Conservation (phyloP, 2,797 vertebrate genomes). For the Ara ararauna region DNA sequence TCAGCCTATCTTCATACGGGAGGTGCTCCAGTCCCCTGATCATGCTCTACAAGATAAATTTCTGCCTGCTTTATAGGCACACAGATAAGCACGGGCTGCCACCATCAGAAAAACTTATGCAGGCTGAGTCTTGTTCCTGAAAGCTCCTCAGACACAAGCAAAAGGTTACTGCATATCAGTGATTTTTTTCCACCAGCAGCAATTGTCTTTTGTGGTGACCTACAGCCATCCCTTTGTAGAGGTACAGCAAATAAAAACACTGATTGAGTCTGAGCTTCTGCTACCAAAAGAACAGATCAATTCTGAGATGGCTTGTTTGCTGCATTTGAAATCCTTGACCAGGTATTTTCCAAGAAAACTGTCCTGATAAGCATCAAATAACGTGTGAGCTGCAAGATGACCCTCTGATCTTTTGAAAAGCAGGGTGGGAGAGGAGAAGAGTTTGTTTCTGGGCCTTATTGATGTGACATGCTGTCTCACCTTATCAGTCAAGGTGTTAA, state of each 20-base stretch:
- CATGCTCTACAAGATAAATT: neutral
- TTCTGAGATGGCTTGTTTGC: neutral
- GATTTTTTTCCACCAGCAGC: neutral
- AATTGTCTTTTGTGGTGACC: neutral
- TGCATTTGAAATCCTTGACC: neutral
- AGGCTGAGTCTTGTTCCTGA: neutral
- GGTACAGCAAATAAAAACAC: neutral
- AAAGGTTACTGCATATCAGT: neutral
- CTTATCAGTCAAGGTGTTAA: neutral
- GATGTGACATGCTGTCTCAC: neutral
- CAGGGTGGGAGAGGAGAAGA: neutral
- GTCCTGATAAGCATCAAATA: neutral
- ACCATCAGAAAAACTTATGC: neutral
- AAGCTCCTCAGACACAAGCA: neutral
- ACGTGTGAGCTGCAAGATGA: neutral
- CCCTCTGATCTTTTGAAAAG: neutral
- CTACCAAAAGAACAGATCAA: neutral
- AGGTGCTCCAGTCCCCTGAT: too few species aligned
- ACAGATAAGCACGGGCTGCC: neutral
- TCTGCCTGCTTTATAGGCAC: neutral
- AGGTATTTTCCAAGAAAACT: neutral
- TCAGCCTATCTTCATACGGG: too few species aligned
- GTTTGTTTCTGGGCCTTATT: neutral
- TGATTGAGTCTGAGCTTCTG: neutral
- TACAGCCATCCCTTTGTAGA: neutral